These are phyloP conservation scores for Luehdorfia chinensis DNA, from an alignment of 1,140 invertebrate genomes.

Conservation along the genomic window DNA sequence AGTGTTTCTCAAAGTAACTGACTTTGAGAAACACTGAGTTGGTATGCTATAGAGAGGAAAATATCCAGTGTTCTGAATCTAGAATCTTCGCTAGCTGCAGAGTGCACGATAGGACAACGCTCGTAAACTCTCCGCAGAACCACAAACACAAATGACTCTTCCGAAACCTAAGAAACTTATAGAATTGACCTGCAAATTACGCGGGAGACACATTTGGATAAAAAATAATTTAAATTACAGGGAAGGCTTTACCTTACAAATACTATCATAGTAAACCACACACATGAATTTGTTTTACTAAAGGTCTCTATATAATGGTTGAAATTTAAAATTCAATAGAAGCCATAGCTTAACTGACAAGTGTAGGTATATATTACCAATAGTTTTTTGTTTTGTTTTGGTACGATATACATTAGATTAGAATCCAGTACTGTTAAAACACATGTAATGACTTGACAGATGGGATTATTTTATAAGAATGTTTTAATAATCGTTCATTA, in stretches of 20 bases:
- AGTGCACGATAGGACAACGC: slow-evolving; percentile 50
- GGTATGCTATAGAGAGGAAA: slow-evolving; percentile 21
- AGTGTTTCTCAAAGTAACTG: no score
- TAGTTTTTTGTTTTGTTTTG: no score
- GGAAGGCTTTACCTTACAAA: not conserved
- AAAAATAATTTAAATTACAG: not conserved
- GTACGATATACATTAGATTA: no score
- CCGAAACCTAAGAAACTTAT: slow-evolving; percentile 23
- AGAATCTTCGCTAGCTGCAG: slow-evolving; percentile 43
- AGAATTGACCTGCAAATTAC: slow-evolving; percentile 22
- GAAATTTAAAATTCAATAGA: no score
- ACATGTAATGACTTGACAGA: no score
- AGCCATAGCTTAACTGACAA: no score
- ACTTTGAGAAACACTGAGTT: slow-evolving; percentile 7
- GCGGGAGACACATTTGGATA: not conserved
- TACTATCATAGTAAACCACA: not conserved
- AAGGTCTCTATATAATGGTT: no score
- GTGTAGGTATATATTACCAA: no score
- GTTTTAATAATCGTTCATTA: no score
- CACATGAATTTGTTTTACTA: not conserved
- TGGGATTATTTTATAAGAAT: no score
- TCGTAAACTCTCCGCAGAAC: slow-evolving; percentile 52
- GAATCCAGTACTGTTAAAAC: no score
- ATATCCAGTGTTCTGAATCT: slow-evolving; percentile 43
- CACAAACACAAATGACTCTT: slow-evolving; percentile 41